A percentile compares a stretch with the other conserved stretches of the same genome.
Evolutionary conservation across 2,113 vertebrate species (phyloP).

Genomic region (Sardina pilchardus): DNA sequence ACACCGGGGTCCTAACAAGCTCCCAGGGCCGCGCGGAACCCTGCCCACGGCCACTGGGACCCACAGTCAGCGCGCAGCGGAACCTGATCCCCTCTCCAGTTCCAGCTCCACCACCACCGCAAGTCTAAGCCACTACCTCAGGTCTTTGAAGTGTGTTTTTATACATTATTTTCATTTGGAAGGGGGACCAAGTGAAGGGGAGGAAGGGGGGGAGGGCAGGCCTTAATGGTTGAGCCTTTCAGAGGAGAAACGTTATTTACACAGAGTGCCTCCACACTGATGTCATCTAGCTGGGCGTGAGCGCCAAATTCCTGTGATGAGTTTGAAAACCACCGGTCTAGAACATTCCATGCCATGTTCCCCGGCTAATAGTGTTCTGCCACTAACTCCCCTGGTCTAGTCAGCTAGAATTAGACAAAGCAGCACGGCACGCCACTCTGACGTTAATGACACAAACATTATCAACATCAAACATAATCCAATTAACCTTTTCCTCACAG

Average conservation of each 20-base stretch:
- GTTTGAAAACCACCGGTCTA: constrained; percentile 28
- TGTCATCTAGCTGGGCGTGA: constrained; percentile 47
- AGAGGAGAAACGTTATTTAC: constrained; percentile 26
- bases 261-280: constrained; percentile 38
- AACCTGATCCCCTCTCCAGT: neutral
- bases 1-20: constrained; percentile 48
- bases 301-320: constrained; percentile 33
- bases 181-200: neutral
- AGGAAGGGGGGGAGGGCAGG: neutral
- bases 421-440: neutral
- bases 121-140: neutral
- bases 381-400: neutral
- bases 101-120: neutral
- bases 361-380: neutral
- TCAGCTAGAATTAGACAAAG: neutral
- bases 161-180: neutral
- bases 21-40: neutral
- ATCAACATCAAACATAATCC: neutral
- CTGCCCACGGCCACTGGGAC: neutral
- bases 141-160: neutral
- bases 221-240: neutral
- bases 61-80: neutral
- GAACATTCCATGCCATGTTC: constrained; percentile 36
- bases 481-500: neutral
- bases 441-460: neutral